Evolutionary conservation across 2,113 vertebrate species (phyloP).

Genomic region (Peucedramus taeniatus): DNA sequence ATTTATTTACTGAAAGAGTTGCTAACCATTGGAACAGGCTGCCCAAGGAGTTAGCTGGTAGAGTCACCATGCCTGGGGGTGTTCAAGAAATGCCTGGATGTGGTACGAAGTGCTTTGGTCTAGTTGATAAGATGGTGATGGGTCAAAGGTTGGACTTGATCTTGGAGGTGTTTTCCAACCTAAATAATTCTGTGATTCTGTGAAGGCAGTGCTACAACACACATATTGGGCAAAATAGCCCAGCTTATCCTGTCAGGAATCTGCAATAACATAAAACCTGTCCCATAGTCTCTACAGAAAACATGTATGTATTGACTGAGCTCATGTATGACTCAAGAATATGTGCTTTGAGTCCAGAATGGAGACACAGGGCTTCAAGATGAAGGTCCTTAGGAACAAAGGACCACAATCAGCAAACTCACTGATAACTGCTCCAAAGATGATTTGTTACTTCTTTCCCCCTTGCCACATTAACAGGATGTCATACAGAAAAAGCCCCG

Average conservation of each 20-base stretch:
- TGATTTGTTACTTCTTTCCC: not conserved
- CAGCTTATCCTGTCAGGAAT: not conserved
- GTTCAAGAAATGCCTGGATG: not conserved
- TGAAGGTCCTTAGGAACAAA: not conserved
- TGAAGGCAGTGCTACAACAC: not conserved
- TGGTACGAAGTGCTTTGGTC: not conserved
- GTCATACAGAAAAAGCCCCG: fast-evolving
- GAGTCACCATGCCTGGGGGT: not conserved
- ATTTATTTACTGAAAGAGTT: not conserved
- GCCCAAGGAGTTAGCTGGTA: not conserved
- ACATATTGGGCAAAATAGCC: not conserved
- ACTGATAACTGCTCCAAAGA: not conserved
- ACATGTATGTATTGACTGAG: not conserved
- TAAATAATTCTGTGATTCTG: not conserved
- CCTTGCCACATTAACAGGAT: not conserved
- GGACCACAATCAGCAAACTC: not conserved
- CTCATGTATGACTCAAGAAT: not conserved
- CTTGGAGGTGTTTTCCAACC: not conserved
- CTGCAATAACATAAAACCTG: not conserved
- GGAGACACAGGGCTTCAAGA: not conserved
- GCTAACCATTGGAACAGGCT: not conserved
- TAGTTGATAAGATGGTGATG: not conserved
- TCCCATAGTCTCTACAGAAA: not conserved
- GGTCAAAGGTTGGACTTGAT: not conserved
- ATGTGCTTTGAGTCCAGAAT: not conserved